Evolutionary conservation across 2,888 invertebrate genomes (phyloP), one percentile per base, ranked within the genome.

Genomic region (Atherix ibis): DNA sequence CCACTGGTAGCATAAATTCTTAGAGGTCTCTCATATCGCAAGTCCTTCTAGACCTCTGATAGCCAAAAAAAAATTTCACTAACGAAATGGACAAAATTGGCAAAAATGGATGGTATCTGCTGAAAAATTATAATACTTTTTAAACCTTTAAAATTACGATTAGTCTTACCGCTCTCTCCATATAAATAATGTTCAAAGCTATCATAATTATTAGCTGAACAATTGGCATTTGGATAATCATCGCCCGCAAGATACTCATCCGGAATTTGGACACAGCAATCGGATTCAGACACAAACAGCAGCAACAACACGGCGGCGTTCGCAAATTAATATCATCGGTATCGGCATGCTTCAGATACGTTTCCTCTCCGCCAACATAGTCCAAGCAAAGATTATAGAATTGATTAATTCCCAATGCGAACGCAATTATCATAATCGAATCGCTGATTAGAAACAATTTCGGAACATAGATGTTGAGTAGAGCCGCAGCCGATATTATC

Each of bases 321-420:
- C 53, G 52, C 2, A 58, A 47, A 27, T 44, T 48, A 17, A 59
- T 36, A 3, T 44, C 37, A 40, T 59, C 53, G 27, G 58, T 49
- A 49, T 58, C 55, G 35, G 54, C 46, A 42, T 53, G 55, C 51
- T 62, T 62, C 37, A 63, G 47, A 48, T 53, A 60, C 45, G 46
- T 41, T 46, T 44, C 40, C 53, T 62, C 44, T 36, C 36, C 43
- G 34, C 50, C 54, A 41, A 54, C 47, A 48, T 62, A 64, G 38
- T 50, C 54, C 37, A 56, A 57, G 45, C 62, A 58, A 31, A 58
- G 42, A 3, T 46, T 46, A 6, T 53, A 54, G 38, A 54, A 58
- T 2, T 46, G 17, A 1, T 53, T 47, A 3, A 53, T 56, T 6
- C 58, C 54, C 8, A 54, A 17, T 27, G 55, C 52, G 36, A 60